Evolutionary conservation across 2,888 invertebrate species (phyloP).

Genomic region (Orthonevra nobilis): DNA sequence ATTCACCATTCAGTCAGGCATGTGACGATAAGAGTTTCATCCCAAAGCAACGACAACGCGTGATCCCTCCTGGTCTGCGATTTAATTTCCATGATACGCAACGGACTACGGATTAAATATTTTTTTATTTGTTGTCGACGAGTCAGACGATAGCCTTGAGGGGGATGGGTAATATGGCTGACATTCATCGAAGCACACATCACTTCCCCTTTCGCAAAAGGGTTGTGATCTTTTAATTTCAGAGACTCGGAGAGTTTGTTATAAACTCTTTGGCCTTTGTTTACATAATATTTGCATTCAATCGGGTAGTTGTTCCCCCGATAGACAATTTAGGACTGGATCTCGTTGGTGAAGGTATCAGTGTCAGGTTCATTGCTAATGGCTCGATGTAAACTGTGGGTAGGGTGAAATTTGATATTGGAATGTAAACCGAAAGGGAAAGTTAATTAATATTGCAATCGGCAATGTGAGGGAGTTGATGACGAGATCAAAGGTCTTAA

Average conservation of each 20-base stretch:
- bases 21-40: constrained; percentile 15
- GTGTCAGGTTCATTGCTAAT: constrained; percentile 54
- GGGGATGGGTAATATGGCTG: not conserved
- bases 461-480: not conserved
- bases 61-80: constrained; percentile 24
- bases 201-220: not conserved
- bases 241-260: no score
- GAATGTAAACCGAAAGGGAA: constrained; percentile 51
- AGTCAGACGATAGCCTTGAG: not conserved
- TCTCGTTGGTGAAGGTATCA: constrained; percentile 2
- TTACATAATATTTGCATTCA: not conserved
- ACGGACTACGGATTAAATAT: constrained; percentile 27
- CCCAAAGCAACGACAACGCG: not conserved
- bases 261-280: not conserved
- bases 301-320: constrained; percentile 46
- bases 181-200: no score
- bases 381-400: not conserved
- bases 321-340: constrained; percentile 41
- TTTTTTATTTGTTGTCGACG: constrained; percentile 9
- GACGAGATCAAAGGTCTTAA: constrained; percentile 35
- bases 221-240: no score
- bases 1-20: constrained; percentile 36
- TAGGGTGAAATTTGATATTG: constrained; percentile 35
- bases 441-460: constrained; percentile 46
- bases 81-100: constrained; percentile 39